Percentiles rank a stretch among this genome's conserved stretches.
Evolutionary conservation across 2,113 vertebrate species (phyloP).

Genomic region (Pelusios castaneus): DNA sequence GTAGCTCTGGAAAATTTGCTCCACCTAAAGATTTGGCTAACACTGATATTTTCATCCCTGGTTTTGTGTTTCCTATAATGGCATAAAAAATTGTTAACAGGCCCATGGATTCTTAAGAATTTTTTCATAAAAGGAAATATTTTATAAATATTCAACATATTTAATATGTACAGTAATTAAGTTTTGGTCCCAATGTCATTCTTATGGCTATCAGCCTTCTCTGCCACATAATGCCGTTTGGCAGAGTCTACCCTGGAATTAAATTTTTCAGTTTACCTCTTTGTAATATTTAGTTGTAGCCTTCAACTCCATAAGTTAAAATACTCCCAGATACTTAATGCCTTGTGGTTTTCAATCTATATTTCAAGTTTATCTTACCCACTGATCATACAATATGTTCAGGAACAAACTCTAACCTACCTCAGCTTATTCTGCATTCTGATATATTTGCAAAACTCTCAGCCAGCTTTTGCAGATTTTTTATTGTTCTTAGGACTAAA

Average conservation of each 20-base stretch:
- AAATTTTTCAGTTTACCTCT: constrained; percentile 38
- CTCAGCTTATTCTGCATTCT: constrained; percentile 38
- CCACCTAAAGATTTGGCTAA: constrained; percentile 66
- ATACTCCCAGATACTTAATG: constrained; percentile 69
- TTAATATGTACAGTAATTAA: constrained; percentile 48
- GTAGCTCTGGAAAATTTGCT: constrained; percentile 66
- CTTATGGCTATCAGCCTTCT: constrained; percentile 30
- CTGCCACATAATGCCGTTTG: constrained; percentile 31
- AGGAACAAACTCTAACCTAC: constrained; percentile 65
- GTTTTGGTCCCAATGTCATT: constrained; percentile 32
- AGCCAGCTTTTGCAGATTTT: constrained; percentile 36
- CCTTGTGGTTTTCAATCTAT: constrained; percentile 67
- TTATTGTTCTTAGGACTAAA: constrained; percentile 27
- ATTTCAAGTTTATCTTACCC: constrained; percentile 61
- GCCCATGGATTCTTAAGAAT: constrained; percentile 45
- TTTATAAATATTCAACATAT: background rate
- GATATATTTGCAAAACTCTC: constrained; percentile 1
- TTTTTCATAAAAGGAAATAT: constrained; percentile 3
- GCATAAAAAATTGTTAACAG: constrained; percentile 70
- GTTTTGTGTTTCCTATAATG: constrained; percentile 57
- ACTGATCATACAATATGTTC: constrained; percentile 55
- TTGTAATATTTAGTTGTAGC: constrained; percentile 50
- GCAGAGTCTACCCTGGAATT: constrained; percentile 59
- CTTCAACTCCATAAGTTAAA: constrained; percentile 59
- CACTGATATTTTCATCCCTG: constrained; percentile 55